Evolutionary conservation across 2,113 vertebrate species (phyloP), one percentile per base, ranked within the genome.

Genomic region (Paralichthys olivaceus): DNA sequence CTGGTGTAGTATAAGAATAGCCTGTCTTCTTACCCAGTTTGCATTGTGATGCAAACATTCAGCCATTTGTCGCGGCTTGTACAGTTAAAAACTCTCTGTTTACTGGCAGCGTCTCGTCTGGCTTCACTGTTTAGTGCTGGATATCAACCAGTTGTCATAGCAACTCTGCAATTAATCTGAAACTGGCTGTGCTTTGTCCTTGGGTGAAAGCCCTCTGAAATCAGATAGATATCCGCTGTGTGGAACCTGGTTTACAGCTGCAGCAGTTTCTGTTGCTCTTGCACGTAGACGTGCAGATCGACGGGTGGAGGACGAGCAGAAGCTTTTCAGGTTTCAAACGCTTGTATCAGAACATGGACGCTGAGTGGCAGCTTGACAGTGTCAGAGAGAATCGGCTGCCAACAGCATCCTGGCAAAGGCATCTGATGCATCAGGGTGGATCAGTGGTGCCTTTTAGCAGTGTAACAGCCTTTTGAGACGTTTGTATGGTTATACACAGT

Each of bases 141-240:
- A 71, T 88, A 80, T 84, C 69, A 77, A 85, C 79, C 84, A 68
- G 89, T 89, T 79, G 88, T 78, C 87, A 90, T 93, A 75, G 88
- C 79, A 92, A 92, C 90, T 34, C 61, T 25, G 75, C 80, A 84
- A 80, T 87, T 90, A 79, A 87, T 85, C 64, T 75, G 69, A 84
- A 81, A 69, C 63, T 72, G 82, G 76, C 69, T 13, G 69, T 45
- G 83, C 80, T 88, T 87, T 84, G 88, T 90, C 83, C 80, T 86
- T 82, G 69, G 87, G 70, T 63, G 63, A 78, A 83, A 83, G 69
- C 77, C 70, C 79, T 78, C 64, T 63, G 64, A 81, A 79, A 70
- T 75, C 80, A 76, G 79, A 80, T 80, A 72, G 79, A 56, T 83
- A 75, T 81, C 74, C 20, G 47, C 45, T 51, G 28, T n/a, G 47